Percentiles rank a stretch among this genome's conserved stretches.
Conservation (phyloP, 1,140 invertebrate species). For the Orchesella cincta region DNA sequence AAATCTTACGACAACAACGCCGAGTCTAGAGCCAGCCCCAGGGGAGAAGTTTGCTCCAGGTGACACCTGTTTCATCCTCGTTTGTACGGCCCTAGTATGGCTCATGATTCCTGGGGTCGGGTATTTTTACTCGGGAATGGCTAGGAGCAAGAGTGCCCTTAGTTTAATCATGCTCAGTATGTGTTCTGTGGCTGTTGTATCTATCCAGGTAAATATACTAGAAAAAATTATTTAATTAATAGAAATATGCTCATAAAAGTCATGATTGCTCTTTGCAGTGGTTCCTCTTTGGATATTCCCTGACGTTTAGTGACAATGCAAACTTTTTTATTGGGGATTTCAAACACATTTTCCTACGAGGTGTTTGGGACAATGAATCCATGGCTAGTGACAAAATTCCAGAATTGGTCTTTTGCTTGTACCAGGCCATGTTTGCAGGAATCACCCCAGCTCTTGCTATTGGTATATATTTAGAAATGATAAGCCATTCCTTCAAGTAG, state of each 20-base stretch:
- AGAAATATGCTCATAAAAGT: background rate
- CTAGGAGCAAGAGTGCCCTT: slow-evolving; percentile 24
- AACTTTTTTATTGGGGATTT: slow-evolving; percentile 30
- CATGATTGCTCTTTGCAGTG: slow-evolving; percentile 20
- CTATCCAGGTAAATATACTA: slow-evolving; percentile 23
- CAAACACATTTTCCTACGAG: slow-evolving; percentile 24
- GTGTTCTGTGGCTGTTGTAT: slow-evolving; percentile 26
- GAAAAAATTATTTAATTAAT: background rate
- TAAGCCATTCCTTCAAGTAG: background rate
- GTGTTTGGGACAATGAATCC: slow-evolving; percentile 16
- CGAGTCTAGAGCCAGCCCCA: background rate
- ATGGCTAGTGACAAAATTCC: slow-evolving; percentile 43
- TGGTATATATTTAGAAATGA: slow-evolving; percentile 23
- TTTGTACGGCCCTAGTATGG: slow-evolving; percentile 18
- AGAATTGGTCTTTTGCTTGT: slow-evolving; percentile 46
- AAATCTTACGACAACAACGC: no score
- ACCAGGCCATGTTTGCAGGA: slow-evolving; percentile 49
- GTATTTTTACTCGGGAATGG: slow-evolving; percentile 18
- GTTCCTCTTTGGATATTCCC: slow-evolving; percentile 2
- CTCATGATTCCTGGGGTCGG: slow-evolving; percentile 31
- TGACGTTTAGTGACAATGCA: slow-evolving; percentile 17
- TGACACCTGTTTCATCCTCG: slow-evolving; percentile 19
- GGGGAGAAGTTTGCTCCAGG: slow-evolving; percentile 16
- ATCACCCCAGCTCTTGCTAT: slow-evolving; percentile 49
- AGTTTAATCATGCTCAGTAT: slow-evolving; percentile 8